A percentile compares a stretch with the other conserved stretches of the same genome.
These are phyloP conservation scores for Geotrypetes seraphini DNA, from an alignment of 2,797 vertebrate species.

Conservation along the genomic window DNA sequence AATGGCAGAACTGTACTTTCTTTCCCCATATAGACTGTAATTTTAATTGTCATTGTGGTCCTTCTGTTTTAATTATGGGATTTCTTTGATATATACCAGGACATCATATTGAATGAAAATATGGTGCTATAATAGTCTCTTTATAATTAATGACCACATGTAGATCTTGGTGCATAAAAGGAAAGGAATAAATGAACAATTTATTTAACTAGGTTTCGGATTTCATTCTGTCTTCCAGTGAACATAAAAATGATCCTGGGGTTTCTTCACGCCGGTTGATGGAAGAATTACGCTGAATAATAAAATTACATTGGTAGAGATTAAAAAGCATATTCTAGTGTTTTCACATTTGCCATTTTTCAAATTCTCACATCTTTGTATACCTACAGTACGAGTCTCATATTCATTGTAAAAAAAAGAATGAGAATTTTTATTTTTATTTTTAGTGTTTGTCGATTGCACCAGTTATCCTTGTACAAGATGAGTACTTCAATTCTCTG, in stretches of 20 bases:
- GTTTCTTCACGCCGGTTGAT: conserved; percentile 57
- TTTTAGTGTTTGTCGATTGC: background rate
- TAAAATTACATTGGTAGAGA: conserved; percentile 47
- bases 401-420: too few species aligned
- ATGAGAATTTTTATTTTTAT: too few species aligned
- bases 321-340: conserved; percentile 54
- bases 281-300: conserved; percentile 42
- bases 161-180: conserved; percentile 71
- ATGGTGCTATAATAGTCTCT: conserved; percentile 77
- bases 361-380: too few species aligned
- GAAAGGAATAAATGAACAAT: conserved; percentile 75
- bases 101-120: conserved; percentile 75
- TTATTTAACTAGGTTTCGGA: conserved; percentile 77
- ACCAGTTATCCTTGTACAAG: conserved; percentile 11
- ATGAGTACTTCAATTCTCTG: too few species aligned
- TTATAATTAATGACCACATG: conserved; percentile 78
- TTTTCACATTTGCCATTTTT: too few species aligned
- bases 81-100: conserved; percentile 76
- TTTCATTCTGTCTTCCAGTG: conserved; percentile 62
- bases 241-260: conserved; percentile 59
- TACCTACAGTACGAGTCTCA: too few species aligned
- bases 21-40: conserved; percentile 72
- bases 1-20: conserved; percentile 71
- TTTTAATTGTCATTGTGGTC: conserved; percentile 78
- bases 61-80: conserved; percentile 77